Conservation (phyloP, 2,113 vertebrate genomes). For the Equus quagga region DNA sequence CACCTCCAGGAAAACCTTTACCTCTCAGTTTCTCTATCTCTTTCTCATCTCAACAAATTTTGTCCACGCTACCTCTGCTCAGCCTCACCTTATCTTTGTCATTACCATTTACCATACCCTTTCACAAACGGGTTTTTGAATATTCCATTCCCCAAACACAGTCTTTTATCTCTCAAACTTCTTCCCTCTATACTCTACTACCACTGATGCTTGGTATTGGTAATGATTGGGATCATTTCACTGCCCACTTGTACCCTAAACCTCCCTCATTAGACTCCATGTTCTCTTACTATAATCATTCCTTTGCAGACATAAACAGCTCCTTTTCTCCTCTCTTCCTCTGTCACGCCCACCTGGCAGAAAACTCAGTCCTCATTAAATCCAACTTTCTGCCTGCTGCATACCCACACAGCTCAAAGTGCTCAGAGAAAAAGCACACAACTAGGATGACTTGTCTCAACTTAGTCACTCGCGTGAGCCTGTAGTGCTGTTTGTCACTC, state of each 20-base stretch:
- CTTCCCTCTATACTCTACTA: neutral
- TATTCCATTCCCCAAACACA: neutral
- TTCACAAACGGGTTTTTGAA: neutral
- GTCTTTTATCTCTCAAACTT: neutral
- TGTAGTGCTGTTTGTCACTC: neutral
- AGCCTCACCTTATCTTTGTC: neutral
- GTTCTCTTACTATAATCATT: neutral
- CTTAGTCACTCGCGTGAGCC: conserved; percentile 12
- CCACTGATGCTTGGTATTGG: neutral
- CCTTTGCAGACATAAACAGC: neutral
- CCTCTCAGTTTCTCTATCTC: neutral
- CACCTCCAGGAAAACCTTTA: neutral
- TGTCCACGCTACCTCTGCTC: neutral
- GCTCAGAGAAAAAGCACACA: neutral
- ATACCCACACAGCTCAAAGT: neutral
- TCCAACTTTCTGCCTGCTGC: neutral
- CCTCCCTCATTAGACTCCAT: neutral
- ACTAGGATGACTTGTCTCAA: neutral
- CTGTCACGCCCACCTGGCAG: neutral
- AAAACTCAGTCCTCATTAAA: neutral
- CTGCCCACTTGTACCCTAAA: neutral
- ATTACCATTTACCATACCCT: neutral
- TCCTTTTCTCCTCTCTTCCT: neutral
- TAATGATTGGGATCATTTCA: neutral
- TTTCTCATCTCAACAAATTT: neutral